Evolutionary conservation across 2,888 invertebrate species (phyloP), one percentile per base, ranked within the genome.

Genomic region (Eupithecia subumbrata): DNA sequence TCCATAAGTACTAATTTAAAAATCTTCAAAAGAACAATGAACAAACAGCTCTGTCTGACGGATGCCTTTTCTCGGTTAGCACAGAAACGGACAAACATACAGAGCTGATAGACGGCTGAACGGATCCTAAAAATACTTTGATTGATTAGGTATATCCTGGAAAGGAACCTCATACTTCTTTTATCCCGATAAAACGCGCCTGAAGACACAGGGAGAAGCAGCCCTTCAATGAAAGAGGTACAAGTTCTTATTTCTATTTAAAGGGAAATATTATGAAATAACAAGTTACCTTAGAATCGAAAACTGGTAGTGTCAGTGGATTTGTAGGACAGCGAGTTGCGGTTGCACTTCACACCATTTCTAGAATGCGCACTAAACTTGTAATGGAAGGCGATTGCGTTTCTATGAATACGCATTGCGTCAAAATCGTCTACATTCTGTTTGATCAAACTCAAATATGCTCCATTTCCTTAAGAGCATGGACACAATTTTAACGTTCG

Each of bases 321-420:
- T 79, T 81, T 78, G 72, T 80, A 80, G 78, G 77, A 75, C 77
- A 76, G 71, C 60, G 37, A 72, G 68, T 72, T 70, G 75, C 45
- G 56, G 52, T 69, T 72, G 34, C 71, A 75, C 68, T 45, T 25
- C 25, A 25, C 37, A 8, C 11, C 37, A 56, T 30, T 71, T 60
- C 56, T 71, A 68, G 74, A 69, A 73, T 69, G 34, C 34, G 34
- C 64, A 34, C 64, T 64, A 34, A 30, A 64, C 64, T 64, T 34
- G 18, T 64, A 18, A 64, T 30, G 18, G 30, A 30, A 67, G 40
- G 30, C 34, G 34, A 25, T 48, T 69, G 69, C 69, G 67, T n/a
- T 69, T 30, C 25, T 8, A 56, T 52, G 52, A n/a, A 52, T 52
- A 52, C 56, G n/a, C 60, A 60, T 60, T 60, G 60, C 60, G 25